Conservation (phyloP, 1,140 invertebrate genomes). For the Monomorium pharaonis region DNA sequence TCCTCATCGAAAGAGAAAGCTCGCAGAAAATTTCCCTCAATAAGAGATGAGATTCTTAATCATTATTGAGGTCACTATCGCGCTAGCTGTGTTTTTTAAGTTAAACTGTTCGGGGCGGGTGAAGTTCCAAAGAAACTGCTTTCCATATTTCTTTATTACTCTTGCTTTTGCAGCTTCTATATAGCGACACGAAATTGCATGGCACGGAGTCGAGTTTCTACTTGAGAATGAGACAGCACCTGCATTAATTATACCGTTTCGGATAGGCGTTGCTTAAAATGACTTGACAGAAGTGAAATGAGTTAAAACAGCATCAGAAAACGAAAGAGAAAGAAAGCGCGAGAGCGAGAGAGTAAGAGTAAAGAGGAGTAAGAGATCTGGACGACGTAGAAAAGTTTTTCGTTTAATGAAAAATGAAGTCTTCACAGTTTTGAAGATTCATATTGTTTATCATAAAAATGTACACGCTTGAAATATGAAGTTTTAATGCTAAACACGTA, state of each 20-base stretch:
- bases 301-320: neutral
- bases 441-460: constrained; percentile 22
- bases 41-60: constrained; percentile 15
- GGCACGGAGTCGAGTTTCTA: neutral
- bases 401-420: constrained; percentile 7
- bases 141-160: neutral
- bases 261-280: constrained; percentile 7
- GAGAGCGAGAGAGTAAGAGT: neutral
- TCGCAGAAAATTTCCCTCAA: neutral
- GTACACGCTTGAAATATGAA: neutral
- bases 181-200: neutral
- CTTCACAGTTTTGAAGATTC: neutral
- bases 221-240: neutral
- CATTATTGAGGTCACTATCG: neutral
- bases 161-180: neutral
- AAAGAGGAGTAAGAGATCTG: neutral
- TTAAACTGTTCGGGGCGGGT: neutral
- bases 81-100: neutral
- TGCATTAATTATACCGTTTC: constrained; percentile 30
- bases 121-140: neutral
- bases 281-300: constrained; percentile 10
- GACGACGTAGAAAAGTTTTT: neutral
- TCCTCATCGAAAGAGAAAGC: neutral
- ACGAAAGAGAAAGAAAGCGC: neutral
- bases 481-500: neutral